Base-by-base conservation (phyloP, 2,113 vertebrate genomes). In the Tylochromis polylepis region DNA sequence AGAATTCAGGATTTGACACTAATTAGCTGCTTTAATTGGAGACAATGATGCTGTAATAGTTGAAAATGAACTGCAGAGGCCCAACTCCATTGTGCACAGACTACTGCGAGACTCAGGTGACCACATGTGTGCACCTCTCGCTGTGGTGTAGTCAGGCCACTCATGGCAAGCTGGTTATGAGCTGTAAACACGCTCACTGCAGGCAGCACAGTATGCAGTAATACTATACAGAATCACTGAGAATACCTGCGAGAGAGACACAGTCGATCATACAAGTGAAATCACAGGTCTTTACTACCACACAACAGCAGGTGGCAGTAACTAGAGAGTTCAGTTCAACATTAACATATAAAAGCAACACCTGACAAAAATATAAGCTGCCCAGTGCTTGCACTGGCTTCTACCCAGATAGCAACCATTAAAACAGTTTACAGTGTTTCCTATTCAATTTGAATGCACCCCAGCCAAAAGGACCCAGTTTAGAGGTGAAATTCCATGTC, bases 91-190 rank as follows among this genome's bases (percentile, higher is more conserved):
- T 83, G 27, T 62, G 36, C 12, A 34, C 70, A 83, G n/a, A 62
- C 18, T 41, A 46, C 31, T 60, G 65, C 15, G 36, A 56, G 78
- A 65, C 6, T 85, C 58, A 29, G 59, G 5, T 36, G 31, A 46
- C 15, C 15, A 3, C 36, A 46, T 58, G 67, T 62, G 24, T 31
- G 43, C 24, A 31, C 1, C 31, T 29, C 41, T 34, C 77, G 72
- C 75, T 41, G 36, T 51, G 46, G 49, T 77, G 77, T 77, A 56
- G 8, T 82, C 31, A 14, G 36, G 18, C 38, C 75, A 51, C 60
- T 75, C 36, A n/a, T 78, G 62, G 24, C 41, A 1, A 49, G 36
- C 77, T 86, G 89, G 78, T 79, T 82, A 83, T 87, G 65, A 53
- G 72, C 80, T 77, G 49, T 81, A 75, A 80, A 88, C 70, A 15